Evolutionary conservation across 1,140 invertebrate genomes (phyloP).

Genomic region (Lepidurus arcticus): DNA sequence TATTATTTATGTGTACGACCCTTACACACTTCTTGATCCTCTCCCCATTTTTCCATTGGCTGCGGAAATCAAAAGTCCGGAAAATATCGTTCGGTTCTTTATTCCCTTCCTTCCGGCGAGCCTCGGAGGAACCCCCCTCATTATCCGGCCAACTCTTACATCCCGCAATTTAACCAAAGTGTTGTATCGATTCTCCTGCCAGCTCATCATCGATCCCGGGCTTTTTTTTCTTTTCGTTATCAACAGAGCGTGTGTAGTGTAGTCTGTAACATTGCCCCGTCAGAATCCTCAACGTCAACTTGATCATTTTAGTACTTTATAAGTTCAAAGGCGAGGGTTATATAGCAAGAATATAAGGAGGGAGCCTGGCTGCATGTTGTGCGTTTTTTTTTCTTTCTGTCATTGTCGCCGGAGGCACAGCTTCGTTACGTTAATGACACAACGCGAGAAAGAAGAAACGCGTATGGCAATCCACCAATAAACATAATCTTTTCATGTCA

Average conservation of each 20-base stretch:
- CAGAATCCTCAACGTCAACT: not conserved
- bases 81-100: not conserved
- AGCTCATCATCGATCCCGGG: not conserved
- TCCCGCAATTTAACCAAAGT: not conserved
- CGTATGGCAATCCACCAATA: not conserved
- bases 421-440: not conserved
- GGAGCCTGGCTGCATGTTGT: not conserved
- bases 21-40: not conserved
- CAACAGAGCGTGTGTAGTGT: not conserved
- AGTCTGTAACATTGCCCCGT: not conserved
- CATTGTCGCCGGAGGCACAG: not conserved
- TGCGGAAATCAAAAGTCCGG: not conserved
- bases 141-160: constrained; percentile 9
- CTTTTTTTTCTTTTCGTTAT: not conserved
- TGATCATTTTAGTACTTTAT: not conserved
- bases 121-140: not conserved
- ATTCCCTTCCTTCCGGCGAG: not conserved
- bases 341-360: not conserved
- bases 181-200: not conserved
- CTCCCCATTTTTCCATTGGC: not conserved
- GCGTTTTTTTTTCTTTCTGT: not conserved
- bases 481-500: not conserved
- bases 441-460: not conserved
- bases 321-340: not conserved
- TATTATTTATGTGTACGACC: not conserved